These are phyloP conservation scores for Sebastes nivosus DNA, from an alignment of 2,797 vertebrate species.

Conservation along the genomic window DNA sequence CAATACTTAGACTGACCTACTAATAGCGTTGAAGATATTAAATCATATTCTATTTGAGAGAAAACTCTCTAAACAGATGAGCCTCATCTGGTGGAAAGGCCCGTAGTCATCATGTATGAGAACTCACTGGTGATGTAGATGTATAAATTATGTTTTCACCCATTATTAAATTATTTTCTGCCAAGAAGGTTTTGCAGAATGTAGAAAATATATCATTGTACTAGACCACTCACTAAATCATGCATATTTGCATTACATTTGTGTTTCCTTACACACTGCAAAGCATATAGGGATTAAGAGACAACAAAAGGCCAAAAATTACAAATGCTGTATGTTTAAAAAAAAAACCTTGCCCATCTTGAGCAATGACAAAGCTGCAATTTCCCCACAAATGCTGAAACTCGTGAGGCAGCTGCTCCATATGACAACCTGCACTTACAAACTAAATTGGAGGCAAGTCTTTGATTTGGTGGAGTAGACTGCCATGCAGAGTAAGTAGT, in stretches of 20 bases:
- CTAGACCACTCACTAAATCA: background rate
- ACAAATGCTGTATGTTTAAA: background rate
- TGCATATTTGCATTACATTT: background rate
- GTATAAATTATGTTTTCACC: background rate
- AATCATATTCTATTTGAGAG: constrained; percentile 54
- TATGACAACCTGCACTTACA: constrained; percentile 56
- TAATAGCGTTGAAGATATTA: constrained; percentile 42
- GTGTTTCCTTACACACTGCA: background rate
- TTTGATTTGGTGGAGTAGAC: constrained; percentile 17
- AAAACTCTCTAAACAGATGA: constrained; percentile 61
- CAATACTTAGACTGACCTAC: constrained; percentile 36
- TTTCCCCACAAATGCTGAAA: constrained; percentile 29
- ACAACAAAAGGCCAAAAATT: background rate
- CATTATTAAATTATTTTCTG: background rate
- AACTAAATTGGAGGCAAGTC: constrained; percentile 30
- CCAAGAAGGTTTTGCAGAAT: background rate
- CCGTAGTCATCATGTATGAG: constrained; percentile 33
- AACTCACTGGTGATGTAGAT: background rate
- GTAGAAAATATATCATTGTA: background rate
- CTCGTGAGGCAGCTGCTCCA: constrained; percentile 47
- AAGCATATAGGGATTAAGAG: background rate
- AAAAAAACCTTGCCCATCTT: background rate
- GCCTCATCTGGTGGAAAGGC: constrained; percentile 55
- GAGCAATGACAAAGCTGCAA: constrained; percentile 30
- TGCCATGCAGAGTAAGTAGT: background rate